These are phyloP conservation scores for Sylvilagus floridanus DNA, from an alignment of 2,797 vertebrate species.

Conservation along the genomic window DNA sequence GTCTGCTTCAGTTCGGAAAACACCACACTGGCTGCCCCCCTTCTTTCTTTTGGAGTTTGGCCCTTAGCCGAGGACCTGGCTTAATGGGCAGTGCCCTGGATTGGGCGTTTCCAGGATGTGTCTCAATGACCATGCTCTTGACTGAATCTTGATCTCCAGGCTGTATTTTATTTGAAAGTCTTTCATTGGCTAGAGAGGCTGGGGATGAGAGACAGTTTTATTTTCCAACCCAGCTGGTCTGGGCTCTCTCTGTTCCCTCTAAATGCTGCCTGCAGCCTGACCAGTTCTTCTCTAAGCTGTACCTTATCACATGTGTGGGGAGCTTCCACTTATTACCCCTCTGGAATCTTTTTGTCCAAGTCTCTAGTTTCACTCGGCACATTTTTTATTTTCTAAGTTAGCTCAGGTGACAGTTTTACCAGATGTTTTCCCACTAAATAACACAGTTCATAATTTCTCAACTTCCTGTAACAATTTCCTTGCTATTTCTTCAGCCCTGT, in stretches of 20 bases:
- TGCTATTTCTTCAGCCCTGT: background rate
- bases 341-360: background rate
- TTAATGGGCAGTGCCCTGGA: background rate
- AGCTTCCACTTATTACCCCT: background rate
- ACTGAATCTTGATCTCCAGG: background rate
- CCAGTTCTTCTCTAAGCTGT: background rate
- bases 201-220: background rate
- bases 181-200: background rate
- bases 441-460: background rate
- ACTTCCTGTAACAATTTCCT: background rate
- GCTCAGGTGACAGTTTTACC: background rate
- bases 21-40: no score
- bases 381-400: background rate
- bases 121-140: background rate
- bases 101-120: background rate
- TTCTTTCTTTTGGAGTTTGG: background rate
- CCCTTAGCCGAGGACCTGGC: background rate
- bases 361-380: background rate
- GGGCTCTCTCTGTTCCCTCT: background rate
- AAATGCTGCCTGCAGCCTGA: background rate
- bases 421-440: background rate
- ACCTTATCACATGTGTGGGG: rapidly evolving
- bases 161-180: background rate
- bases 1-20: background rate
- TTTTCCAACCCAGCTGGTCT: background rate